phyloP scores from a whole-genome alignment of 2,113 vertebrate genomes.

The Mus pahari region DNA sequence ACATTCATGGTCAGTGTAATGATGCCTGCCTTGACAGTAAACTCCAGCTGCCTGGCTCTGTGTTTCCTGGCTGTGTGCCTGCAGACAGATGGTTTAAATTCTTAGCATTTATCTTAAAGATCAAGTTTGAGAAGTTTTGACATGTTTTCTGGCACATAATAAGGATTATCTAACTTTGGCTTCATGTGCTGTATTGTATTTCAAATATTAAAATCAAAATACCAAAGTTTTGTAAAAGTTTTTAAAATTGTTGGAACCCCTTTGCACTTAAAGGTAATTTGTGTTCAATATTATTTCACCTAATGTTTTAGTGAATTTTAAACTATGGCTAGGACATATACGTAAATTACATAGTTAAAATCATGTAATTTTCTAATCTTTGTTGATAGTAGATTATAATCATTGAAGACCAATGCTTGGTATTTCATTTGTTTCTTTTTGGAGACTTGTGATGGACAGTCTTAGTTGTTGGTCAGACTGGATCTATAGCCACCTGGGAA shows the following conservation, averaged over 20 bases:
- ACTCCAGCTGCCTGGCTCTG: background rate
- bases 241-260: background rate
- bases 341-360: background rate
- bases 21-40: background rate
- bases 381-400: background rate
- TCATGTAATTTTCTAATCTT: background rate
- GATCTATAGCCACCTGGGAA: background rate
- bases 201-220: conserved; percentile 40
- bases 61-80: background rate
- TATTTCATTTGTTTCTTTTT: background rate
- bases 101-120: background rate
- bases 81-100: background rate
- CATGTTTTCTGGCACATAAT: background rate
- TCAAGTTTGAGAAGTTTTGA: conserved; percentile 13
- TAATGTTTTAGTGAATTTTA: conserved; percentile 46
- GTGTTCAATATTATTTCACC: background rate
- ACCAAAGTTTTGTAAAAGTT: conserved; percentile 15
- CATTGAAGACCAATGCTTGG: background rate
- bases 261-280: conserved; percentile 4
- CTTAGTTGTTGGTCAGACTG: background rate
- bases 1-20: background rate
- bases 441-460: background rate
- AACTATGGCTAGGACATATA: background rate
- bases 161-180: background rate
- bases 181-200: conserved; percentile 32